phyloP scores from a whole-genome alignment of 2,797 vertebrate species.

The Cynopterus sphinx region DNA sequence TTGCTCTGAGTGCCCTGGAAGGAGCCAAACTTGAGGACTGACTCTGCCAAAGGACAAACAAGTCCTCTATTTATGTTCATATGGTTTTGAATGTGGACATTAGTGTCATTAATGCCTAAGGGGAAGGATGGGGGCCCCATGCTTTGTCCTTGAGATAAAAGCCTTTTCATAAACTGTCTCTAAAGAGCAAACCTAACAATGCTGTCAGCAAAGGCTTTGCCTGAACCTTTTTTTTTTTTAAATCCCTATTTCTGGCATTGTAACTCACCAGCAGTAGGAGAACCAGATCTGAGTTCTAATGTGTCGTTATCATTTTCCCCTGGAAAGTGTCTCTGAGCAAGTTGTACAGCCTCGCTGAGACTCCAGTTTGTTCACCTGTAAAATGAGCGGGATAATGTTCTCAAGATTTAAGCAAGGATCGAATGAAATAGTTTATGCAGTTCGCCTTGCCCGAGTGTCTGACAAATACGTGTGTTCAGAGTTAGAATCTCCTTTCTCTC shows the following conservation, averaged over 20 bases:
- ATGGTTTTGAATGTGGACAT: not conserved
- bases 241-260: constrained; percentile 83
- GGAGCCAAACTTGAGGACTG: not conserved
- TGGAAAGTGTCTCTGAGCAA: not conserved
- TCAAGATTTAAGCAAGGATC: not conserved
- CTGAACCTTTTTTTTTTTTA: not conserved
- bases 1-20: too few species aligned
- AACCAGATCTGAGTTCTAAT: not conserved
- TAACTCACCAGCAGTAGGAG: constrained; percentile 77
- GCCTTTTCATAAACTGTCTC: not conserved
- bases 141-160: not conserved
- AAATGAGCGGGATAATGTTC: not conserved
- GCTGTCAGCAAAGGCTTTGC: constrained; percentile 45
- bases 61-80: not conserved
- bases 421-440: too few species aligned
- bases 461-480: not conserved
- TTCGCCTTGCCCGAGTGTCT: not conserved
- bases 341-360: not conserved
- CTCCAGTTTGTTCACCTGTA: not conserved
- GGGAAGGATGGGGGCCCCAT: not conserved
- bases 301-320: not conserved
- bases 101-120: not conserved
- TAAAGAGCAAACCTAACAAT: not conserved
- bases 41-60: not conserved
- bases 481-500: not conserved